Base-by-base conservation (phyloP, 2,888 invertebrate genomes). In the Barypeithes pellucidus region DNA sequence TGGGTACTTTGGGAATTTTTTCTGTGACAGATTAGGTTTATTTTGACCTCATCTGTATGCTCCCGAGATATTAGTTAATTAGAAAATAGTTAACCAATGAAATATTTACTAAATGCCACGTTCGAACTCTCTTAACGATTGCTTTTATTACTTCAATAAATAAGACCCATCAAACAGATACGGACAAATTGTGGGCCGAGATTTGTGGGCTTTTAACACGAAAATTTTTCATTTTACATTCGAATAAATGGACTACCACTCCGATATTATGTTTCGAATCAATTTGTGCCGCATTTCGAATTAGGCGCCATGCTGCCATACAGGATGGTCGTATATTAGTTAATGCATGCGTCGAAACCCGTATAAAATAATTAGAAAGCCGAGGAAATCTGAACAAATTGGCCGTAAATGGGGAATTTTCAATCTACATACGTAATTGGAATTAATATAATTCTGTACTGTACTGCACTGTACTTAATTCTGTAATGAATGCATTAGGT, bases 151-250 rank as follows among this genome's bases (percentile, higher is more conserved):
- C 57, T 33, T 16, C 73, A 57, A 73, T 73, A 69, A 73, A 73
- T 73, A 69, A 69, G 69, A 69, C 41, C 73, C 29, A 67, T 62
- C 67, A 67, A 73, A 67, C 57, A 36, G 22, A 60, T 43, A 60
- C 54, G 33, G 61, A 67, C 67, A 72, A 67, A 72, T 68, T 73
- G 60, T 65, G 62, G 72, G 45, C 54, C 61, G 69, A 73, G 41
- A 69, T 69, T 73, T 70, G 70, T 74, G 61, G 70, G 70, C 74
- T 70, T 74, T 74, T 74, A 74, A 74, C 74, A 74, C 74, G 74
- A 67, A 67, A 67, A 67, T 74, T 70, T 74, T 71, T 74, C 67
- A 65, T 73, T 68, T 68, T 9, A 63, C 57, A 24, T 47, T n/a
- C 45, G 47, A 57, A 57, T 47, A 72, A 67, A 72, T 73, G 65